A percentile compares a stretch with the other conserved stretches of the same genome.
phyloP scores from a whole-genome alignment of 2,888 invertebrate species.

The Drosophila paucipuncta region DNA sequence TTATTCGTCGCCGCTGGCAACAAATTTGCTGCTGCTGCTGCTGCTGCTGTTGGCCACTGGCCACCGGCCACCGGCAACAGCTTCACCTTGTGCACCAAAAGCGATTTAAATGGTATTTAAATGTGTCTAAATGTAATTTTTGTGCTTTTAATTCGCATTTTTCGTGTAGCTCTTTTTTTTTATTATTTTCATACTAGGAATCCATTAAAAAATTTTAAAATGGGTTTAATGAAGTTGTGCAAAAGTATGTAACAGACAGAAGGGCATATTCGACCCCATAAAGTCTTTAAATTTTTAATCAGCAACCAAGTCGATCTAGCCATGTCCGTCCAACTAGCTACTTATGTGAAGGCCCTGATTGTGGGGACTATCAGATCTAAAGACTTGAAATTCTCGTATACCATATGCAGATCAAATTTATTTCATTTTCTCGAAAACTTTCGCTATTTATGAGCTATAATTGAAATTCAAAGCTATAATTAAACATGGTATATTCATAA shows the following conservation, averaged over 20 bases:
- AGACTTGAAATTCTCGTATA: not conserved
- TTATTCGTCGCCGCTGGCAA: conserved; percentile 77
- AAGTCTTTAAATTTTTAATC: not conserved
- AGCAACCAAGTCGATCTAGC: not conserved
- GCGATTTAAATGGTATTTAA: conserved; percentile 83
- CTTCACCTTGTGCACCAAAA: conserved; percentile 79
- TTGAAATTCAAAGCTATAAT: not conserved
- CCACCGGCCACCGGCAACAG: conserved; percentile 46
- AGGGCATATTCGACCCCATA: not conserved
- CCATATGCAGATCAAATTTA: not conserved
- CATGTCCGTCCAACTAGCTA: not conserved
- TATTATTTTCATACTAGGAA: conserved; percentile 2
- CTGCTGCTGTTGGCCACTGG: conserved; percentile 25
- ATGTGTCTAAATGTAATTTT: conserved; percentile 81
- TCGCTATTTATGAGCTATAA: not conserved
- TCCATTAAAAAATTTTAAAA: not conserved
- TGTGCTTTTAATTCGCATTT: conserved; percentile 69
- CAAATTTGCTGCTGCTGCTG: conserved; percentile 64
- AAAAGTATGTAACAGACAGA: not conserved
- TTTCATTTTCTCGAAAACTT: not conserved
- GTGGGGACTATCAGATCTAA: not conserved
- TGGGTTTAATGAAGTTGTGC: not conserved
- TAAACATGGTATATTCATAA: not conserved
- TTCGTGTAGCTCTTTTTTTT: conserved; percentile 30
- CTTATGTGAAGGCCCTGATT: not conserved